These are phyloP conservation scores for Collichthys lucidus DNA, from an alignment of 2,113 vertebrate species.

Conservation along the genomic window DNA sequence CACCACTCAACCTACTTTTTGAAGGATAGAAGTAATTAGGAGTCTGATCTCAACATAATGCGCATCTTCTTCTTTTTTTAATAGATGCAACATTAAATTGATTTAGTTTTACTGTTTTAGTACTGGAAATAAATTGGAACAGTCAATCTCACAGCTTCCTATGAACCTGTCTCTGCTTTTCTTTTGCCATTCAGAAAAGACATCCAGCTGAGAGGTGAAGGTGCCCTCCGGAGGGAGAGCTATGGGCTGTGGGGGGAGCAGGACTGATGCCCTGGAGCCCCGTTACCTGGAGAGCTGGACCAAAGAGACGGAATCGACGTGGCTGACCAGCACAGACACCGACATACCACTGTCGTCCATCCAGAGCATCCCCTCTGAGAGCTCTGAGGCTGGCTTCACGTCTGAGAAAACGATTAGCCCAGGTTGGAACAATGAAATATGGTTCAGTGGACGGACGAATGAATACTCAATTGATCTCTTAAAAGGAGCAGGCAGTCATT, in stretches of 20 bases:
- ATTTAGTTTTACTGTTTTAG: neutral
- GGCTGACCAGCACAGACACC: constrained; percentile 85
- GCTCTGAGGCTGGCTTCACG: constrained; percentile 73
- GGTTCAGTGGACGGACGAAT: neutral
- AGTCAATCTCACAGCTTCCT: neutral
- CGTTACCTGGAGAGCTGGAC: constrained; percentile 87
- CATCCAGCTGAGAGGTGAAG: constrained; percentile 17
- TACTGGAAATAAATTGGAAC: neutral
- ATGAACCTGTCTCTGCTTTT: neutral
- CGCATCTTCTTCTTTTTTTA: too few species aligned
- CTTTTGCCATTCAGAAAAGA: neutral
- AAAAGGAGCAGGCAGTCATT: neutral
- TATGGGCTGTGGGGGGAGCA: constrained; percentile 87
- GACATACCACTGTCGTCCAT: constrained; percentile 87
- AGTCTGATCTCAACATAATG: neutral
- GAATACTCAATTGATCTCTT: constrained; percentile 21
- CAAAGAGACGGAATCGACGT: constrained; percentile 87
- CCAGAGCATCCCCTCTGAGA: constrained; percentile 84
- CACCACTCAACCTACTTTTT: constrained; percentile 4
- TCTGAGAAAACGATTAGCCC: constrained; percentile 81
- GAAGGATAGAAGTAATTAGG: neutral
- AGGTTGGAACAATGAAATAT: constrained; percentile 63
- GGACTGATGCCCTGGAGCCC: constrained; percentile 86
- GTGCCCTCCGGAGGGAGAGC: constrained; percentile 12
- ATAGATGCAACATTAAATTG: neutral